Evolutionary conservation across 2,113 vertebrate genomes (phyloP).

Genomic region (Python bivittatus): DNA sequence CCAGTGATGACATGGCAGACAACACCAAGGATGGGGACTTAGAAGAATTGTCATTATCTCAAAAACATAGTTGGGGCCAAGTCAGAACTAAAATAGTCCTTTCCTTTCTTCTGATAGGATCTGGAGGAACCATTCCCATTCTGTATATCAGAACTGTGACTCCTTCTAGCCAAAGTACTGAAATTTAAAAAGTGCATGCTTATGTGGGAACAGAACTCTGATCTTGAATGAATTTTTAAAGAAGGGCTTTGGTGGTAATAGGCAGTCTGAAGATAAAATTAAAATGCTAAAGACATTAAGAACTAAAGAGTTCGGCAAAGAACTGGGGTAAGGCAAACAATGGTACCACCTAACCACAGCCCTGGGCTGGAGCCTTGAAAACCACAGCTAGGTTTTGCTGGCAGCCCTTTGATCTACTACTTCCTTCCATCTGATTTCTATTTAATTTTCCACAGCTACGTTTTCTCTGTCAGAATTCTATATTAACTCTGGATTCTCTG

Average conservation of each 20-base stretch:
- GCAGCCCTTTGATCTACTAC: not conserved
- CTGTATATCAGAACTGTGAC: not conserved
- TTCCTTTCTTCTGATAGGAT: not conserved
- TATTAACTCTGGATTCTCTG: not conserved
- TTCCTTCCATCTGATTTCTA: not conserved
- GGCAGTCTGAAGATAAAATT: not conserved
- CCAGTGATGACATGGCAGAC: not conserved
- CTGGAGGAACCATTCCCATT: not conserved
- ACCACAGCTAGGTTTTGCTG: not conserved
- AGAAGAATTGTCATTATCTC: not conserved
- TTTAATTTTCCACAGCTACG: not conserved
- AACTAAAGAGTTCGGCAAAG: not conserved
- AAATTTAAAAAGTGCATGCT: not conserved
- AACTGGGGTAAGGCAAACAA: not conserved
- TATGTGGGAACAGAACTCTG: not conserved
- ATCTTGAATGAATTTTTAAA: not conserved
- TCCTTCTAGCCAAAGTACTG: not conserved
- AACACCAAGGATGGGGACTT: not conserved
- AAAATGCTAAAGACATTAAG: not conserved
- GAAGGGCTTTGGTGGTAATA: not conserved
- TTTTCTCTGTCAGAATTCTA: not conserved
- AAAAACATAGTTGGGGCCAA: not conserved
- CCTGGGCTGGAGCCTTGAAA: not conserved
- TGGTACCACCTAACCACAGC: not conserved
- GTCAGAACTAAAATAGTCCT: not conserved